Base-by-base conservation (phyloP, 1,140 invertebrate genomes). In the Orius laevigatus region DNA sequence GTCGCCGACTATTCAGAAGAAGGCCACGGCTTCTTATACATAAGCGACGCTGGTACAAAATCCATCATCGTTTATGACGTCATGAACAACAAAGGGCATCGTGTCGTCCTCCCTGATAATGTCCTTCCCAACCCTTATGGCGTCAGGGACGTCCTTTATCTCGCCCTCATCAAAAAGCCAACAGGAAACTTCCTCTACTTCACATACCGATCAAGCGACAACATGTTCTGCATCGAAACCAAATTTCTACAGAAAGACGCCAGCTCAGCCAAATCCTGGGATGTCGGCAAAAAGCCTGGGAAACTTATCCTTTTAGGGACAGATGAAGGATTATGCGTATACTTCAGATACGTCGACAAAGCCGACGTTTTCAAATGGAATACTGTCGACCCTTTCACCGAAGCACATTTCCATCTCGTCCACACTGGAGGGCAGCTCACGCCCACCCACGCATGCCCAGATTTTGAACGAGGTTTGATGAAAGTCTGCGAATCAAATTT, bases 11-110 rank as follows among this genome's bases (percentile, higher is more conserved):
- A 73, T 51, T 58, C 62, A 0, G 46, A 65, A 3, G 66, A 66
- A 19, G 70, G 71, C 5, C 62, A 63, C 33, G 56, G 62, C 6
- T 69, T 65, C 56, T 57, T 69, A 52, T 72, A 65, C 58, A 63
- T 79, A 1, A 71, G 70, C 16, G 77, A 79, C 61, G 75, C 75
- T 1, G 72, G 71, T 1, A 66, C 69, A 10, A 60, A 72, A 12
- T 70, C 75, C 0, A 72, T 79, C 18, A 60, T 79, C 8, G 76
- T 78, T 0, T 77, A 71, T 51, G 75, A 79, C 54, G 67, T 78
- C 1, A 65, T 64, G 15, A 66, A 64, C 2, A 65, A 66, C 54
- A 67, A 63, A 10, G 74, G 75, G 5, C 54, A 46, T 34, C 47
- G 57, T 1, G 58, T 58, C 4, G 54, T 59, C 3, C 49, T 60